Evolutionary conservation across 30 jellyfish, hydroid and myxozoan species (phyloP).

Genomic region (Nemopilema nomurai): DNA sequence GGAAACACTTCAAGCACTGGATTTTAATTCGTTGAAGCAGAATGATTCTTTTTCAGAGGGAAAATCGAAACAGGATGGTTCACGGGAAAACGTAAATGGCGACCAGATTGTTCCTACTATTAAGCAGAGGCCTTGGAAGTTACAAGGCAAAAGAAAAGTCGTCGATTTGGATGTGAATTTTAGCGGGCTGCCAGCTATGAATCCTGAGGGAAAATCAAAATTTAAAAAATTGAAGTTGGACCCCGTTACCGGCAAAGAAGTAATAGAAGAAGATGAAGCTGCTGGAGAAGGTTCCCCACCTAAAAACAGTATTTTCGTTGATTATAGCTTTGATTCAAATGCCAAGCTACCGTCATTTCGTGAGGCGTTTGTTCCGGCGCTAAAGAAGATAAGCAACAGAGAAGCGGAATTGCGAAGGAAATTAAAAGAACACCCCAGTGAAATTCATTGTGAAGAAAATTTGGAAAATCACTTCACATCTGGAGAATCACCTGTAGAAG

Average conservation of each 20-base stretch:
- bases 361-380: slow-evolving; percentile 70
- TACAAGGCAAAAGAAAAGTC: slow-evolving; percentile 8
- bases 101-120: slow-evolving; percentile 57
- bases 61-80: neutral
- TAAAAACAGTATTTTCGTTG: slow-evolving; percentile 39
- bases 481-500: slow-evolving; percentile 52
- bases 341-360: slow-evolving; percentile 70
- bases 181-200: slow-evolving; percentile 13
- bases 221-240: slow-evolving; percentile 36
- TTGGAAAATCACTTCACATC: neutral
- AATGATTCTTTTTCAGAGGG: neutral
- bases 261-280: slow-evolving; percentile 23
- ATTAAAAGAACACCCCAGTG: neutral
- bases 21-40: neutral
- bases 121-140: neutral
- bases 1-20: slow-evolving; percentile 30
- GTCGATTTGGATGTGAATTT: slow-evolving; percentile 53
- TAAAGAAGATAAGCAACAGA: slow-evolving; percentile 29
- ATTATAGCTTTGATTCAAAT: slow-evolving; percentile 39
- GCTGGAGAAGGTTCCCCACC: slow-evolving; percentile 36
- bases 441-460: neutral
- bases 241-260: slow-evolving; percentile 29
- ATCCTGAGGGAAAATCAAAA: slow-evolving; percentile 3
- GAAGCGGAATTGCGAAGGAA: slow-evolving; percentile 25
- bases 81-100: neutral